Conservation (phyloP, 2,797 vertebrate species). For the Cuniculus paca region DNA sequence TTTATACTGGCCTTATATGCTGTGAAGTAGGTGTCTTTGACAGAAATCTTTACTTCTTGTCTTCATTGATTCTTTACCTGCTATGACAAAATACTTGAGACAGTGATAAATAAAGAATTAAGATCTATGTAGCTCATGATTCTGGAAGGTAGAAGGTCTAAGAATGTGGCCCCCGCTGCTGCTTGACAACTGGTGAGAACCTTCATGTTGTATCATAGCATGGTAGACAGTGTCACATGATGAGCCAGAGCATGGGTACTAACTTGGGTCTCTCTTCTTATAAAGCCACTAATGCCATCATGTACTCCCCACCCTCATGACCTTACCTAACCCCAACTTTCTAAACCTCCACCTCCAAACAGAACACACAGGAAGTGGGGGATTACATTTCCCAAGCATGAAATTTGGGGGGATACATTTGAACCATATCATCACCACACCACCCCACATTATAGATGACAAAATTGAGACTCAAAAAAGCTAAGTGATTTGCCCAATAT, state of each 20-base stretch:
- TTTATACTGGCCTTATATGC: background rate
- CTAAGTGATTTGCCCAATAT: background rate
- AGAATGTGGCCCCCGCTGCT: background rate
- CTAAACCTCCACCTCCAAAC: background rate
- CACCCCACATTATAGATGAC: background rate
- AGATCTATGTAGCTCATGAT: background rate
- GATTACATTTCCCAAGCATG: background rate
- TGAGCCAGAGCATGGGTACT: background rate
- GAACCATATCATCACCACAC: background rate
- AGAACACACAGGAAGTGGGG: background rate
- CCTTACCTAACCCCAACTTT: background rate
- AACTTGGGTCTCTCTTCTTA: background rate
- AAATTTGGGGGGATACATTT: background rate
- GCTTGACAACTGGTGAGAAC: background rate
- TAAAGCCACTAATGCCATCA: background rate
- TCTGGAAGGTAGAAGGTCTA: background rate
- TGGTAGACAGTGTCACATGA: background rate
- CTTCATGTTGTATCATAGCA: background rate
- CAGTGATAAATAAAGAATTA: background rate
- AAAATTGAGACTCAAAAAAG: background rate
- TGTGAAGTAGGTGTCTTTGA: too few species aligned
- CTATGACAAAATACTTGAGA: background rate
- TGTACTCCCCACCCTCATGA: background rate
- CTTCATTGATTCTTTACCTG: background rate
- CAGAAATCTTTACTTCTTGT: background rate